Conservation (phyloP, 1,140 invertebrate species). For the Microplitis demolitor region DNA sequence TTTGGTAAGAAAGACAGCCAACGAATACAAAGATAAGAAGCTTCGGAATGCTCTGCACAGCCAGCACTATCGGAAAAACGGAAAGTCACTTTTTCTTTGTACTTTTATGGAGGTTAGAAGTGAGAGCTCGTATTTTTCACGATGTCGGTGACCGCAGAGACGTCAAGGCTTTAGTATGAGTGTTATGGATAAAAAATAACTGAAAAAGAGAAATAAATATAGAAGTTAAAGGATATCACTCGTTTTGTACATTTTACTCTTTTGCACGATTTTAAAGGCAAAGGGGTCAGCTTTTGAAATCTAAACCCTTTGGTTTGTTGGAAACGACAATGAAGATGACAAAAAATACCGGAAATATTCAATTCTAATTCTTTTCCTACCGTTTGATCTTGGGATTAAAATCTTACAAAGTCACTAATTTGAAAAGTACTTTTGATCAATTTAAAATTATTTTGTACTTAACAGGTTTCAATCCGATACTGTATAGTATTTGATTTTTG, state of each 20-base stretch:
- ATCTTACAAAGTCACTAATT: too few relatives aligned
- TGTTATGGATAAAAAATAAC: too few relatives aligned
- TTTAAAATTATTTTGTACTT: too few relatives aligned
- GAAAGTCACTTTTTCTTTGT: background rate
- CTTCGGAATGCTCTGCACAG: constrained; percentile 4
- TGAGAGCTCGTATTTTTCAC: constrained; percentile 20
- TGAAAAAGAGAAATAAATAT: too few relatives aligned
- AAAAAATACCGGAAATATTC: background rate
- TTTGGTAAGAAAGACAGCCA: background rate
- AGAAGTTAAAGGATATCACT: constrained; percentile 6
- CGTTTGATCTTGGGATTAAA: background rate
- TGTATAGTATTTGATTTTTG: too few relatives aligned
- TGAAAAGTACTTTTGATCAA: too few relatives aligned
- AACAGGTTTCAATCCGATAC: too few relatives aligned
- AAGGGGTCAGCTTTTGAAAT: constrained; percentile 24
- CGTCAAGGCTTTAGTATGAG: background rate
- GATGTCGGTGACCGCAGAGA: background rate
- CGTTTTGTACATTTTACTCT: constrained; percentile 8
- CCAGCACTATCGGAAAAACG: constrained; percentile 6
- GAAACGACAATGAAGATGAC: background rate
- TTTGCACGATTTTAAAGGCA: constrained; percentile 5
- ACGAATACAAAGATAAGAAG: constrained; percentile 9
- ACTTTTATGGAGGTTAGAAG: background rate
- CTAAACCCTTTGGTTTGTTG: constrained; percentile 15
- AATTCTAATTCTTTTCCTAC: constrained; percentile 2